Evolutionary conservation across 2,797 vertebrate genomes (phyloP).

Genomic region (Sebastes aleutianus): DNA sequence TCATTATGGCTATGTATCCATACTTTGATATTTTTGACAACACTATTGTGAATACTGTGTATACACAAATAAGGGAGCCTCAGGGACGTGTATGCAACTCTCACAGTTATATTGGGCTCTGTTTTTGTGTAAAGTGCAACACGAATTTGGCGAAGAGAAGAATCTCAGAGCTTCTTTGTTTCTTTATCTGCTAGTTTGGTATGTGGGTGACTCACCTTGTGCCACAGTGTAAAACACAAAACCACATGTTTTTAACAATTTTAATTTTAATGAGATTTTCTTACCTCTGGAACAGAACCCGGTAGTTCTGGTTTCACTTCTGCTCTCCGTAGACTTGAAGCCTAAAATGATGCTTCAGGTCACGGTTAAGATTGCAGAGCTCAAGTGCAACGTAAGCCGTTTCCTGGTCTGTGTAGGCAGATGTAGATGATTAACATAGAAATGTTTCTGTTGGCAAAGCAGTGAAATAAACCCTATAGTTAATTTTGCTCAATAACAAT

Average conservation of each 20-base stretch:
- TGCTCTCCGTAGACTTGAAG: not conserved
- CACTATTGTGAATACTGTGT: not conserved
- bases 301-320: not conserved
- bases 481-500: not conserved
- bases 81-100: not conserved
- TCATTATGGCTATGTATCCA: too few species aligned
- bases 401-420: not conserved
- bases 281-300: too few species aligned
- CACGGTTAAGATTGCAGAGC: not conserved
- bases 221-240: not conserved
- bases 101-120: not conserved
- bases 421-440: not conserved
- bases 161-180: not conserved
- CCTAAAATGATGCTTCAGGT: not conserved
- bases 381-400: not conserved
- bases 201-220: not conserved
- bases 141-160: not conserved
- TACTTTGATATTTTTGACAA: too few species aligned
- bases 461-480: not conserved
- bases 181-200: not conserved
- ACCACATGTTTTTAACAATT: not conserved
- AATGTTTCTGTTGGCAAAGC: not conserved
- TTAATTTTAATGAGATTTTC: not conserved
- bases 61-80: not conserved
- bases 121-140: not conserved